Evolutionary conservation across 2,113 vertebrate genomes (phyloP), one percentile per base, ranked within the genome.

Genomic region (Prochilodus magdalenae): DNA sequence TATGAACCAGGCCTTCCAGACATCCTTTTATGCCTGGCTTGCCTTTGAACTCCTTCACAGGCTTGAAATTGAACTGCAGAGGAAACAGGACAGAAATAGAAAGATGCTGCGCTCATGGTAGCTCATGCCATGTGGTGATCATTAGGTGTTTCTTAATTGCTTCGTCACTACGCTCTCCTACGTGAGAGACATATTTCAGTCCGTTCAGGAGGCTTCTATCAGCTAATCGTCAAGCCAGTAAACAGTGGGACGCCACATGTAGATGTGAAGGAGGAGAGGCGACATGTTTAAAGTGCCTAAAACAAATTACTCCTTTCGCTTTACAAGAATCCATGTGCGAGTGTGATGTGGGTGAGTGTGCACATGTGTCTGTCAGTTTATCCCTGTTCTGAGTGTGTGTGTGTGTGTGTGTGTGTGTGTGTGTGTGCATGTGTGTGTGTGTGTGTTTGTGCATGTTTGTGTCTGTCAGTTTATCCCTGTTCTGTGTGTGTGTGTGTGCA

Each of bases 71-170:
- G 57, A 65, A 14, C 26, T 18, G 4, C 12, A 27, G 24, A 27
- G 60, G 2, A 75, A 62, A 75, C 15, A 20, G 15, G 57, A 44
- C 13, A 13, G 26, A 1, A 20, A 24, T 65, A 47, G 10, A 65
- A 77, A 51, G 60, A 51, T 12, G 4, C 20, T 63, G 75, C 16
- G 22, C 3, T 29, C 27, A 7, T 51, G 40, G 47, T 51, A 36
- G 33, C 24, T 36, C 73, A 71, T 53, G 57, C 82, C 87, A 78
- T 77, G 63, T 77, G 82, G 77, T 80, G 57, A 62, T 71, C 71
- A 72, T 83, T 77, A 87, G 29, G 33, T 13, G n/a, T n/a, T n/a
- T n/a, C 12, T 70, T 22, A 73, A 55, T 70, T 74, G 81, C 59
- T 72, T 66, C 14, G 13, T 55, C 55, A 66, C 49, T 14, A 51